phyloP scores from a whole-genome alignment of 2,888 invertebrate genomes.

The Machimus rusticus region DNA sequence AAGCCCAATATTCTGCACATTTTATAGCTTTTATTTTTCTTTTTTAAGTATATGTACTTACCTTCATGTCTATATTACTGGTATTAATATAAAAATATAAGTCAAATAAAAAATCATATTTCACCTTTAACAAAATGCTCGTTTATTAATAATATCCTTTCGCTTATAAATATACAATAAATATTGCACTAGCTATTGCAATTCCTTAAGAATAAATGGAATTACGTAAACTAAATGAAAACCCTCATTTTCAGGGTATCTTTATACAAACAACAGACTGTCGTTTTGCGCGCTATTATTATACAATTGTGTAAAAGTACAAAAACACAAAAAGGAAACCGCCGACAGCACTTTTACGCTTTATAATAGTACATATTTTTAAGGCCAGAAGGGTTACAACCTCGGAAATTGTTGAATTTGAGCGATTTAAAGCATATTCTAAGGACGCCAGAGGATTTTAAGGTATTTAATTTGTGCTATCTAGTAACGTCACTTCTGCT shows the following conservation, averaged over 20 bases:
- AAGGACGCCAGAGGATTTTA: background rate
- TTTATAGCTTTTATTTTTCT: no score
- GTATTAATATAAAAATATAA: no score
- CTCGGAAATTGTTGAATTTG: slow-evolving; percentile 10
- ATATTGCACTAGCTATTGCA: slow-evolving; percentile 23
- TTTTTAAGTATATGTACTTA: no score
- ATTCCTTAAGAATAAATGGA: background rate
- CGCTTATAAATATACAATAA: slow-evolving; percentile 13
- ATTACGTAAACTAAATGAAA: background rate
- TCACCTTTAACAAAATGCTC: background rate
- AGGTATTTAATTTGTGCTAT: background rate
- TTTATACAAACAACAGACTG: background rate
- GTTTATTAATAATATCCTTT: background rate
- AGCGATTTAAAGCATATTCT: slow-evolving; percentile 13
- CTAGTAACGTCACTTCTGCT: slow-evolving; percentile 9
- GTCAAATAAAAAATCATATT: background rate
- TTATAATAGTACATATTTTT: background rate
- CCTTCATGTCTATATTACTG: no score
- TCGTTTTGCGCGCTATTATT: background rate
- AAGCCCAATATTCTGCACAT: no score
- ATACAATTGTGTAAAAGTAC: background rate
- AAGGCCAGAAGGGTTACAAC: slow-evolving; percentile 1
- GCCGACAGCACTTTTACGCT: background rate
- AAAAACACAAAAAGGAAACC: background rate
- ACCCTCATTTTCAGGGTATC: background rate